Evolutionary conservation across 2,888 invertebrate genomes (phyloP).

Genomic region (Tetranychus truncatus): DNA sequence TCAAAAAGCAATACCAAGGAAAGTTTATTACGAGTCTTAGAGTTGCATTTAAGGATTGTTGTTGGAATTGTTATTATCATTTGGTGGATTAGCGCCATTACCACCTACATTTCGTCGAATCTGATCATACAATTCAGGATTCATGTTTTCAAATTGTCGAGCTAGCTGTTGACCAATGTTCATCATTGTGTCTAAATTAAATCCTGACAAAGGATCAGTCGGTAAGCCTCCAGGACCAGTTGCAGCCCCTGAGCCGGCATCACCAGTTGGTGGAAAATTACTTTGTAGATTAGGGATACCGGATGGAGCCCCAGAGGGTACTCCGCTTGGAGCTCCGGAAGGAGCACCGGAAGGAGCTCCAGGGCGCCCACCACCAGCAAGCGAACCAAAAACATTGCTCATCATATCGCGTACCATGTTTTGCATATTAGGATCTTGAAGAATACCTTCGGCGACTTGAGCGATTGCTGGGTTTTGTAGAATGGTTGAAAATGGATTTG

Average conservation of each 20-base stretch:
- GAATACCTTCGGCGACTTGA: neutral
- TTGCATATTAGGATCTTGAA: slow-evolving; percentile 13
- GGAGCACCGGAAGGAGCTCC: slow-evolving; percentile 6
- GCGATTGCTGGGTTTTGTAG: neutral
- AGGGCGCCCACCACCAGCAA: neutral
- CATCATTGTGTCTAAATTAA: slow-evolving; percentile 31
- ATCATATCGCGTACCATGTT: slow-evolving; percentile 5
- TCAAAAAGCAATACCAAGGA: neutral
- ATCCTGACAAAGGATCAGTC: slow-evolving; percentile 7
- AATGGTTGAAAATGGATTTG: slow-evolving; percentile 7
- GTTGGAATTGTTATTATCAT: slow-evolving; percentile 9
- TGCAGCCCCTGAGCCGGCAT: neutral
- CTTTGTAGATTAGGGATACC: neutral
- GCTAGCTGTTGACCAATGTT: slow-evolving; percentile 52
- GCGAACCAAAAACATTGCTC: neutral
- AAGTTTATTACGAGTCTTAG: neutral
- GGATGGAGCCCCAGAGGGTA: neutral
- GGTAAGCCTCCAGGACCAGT: neutral
- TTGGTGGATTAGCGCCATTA: slow-evolving; percentile 37
- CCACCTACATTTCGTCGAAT: slow-evolving; percentile 36
- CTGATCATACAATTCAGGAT: slow-evolving; percentile 63
- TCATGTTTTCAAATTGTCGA: slow-evolving; percentile 57
- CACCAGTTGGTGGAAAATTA: neutral
- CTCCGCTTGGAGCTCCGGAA: neutral
- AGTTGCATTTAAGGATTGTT: neutral